Conservation (phyloP, 2,797 vertebrate species). For the Centropyge bicolor region DNA sequence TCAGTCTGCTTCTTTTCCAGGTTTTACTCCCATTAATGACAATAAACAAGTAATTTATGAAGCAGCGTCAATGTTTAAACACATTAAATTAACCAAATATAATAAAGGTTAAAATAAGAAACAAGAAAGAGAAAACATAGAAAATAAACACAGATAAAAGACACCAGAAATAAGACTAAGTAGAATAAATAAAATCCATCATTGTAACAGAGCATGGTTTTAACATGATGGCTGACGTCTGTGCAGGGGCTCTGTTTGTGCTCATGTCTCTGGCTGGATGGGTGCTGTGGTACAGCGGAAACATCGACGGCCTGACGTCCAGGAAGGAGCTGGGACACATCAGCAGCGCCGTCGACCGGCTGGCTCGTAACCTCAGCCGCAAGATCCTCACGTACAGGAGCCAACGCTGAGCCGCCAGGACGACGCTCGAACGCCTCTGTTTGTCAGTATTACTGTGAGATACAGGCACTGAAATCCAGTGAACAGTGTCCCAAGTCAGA, state of each 20-base stretch:
- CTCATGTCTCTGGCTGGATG: conserved; percentile 90
- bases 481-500: conserved; percentile 19
- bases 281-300: conserved; percentile 95
- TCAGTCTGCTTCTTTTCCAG: no score
- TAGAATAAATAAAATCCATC: background rate
- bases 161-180: background rate
- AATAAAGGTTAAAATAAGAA: background rate
- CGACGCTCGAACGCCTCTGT: background rate
- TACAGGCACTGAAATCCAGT: background rate
- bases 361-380: conserved; percentile 90
- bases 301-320: conserved; percentile 89
- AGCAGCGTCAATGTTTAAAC: background rate
- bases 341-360: conserved; percentile 85
- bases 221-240: background rate
- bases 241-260: conserved; percentile 86
- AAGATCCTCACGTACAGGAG: conserved; percentile 75
- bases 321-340: conserved; percentile 87
- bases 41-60: no score
- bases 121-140: background rate
- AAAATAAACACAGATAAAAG: background rate
- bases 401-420: conserved; percentile 38
- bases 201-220: no score
- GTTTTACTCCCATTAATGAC: background rate
- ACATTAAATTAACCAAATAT: background rate
- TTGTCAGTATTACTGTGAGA: conserved; percentile 43